A percentile compares a stretch with the other conserved stretches of the same genome.
phyloP scores from a whole-genome alignment of 2,888 invertebrate species.

The Heliothis peltigera region DNA sequence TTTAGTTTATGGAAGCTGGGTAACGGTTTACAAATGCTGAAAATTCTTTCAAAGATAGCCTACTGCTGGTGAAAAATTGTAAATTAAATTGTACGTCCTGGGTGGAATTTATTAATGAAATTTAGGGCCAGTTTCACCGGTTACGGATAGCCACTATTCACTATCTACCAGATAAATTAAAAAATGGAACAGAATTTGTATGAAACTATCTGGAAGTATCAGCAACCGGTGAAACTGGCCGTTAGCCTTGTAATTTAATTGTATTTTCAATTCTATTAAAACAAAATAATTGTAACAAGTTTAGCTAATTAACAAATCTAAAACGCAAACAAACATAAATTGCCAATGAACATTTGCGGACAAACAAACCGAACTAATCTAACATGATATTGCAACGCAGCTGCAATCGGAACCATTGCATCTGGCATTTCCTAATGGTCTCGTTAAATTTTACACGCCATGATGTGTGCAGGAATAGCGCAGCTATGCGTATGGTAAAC shows the following conservation, averaged over 20 bases:
- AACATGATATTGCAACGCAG: slow-evolving; percentile 22
- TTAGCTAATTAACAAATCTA: not conserved
- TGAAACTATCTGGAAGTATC: no score
- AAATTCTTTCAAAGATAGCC: slow-evolving; percentile 23
- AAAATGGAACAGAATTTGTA: no score
- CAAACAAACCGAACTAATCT: slow-evolving; percentile 10
- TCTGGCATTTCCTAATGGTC: slow-evolving; percentile 20
- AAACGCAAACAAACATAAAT: not conserved
- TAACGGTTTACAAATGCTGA: slow-evolving; percentile 12
- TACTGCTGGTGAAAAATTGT: not conserved
- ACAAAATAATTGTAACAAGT: not conserved
- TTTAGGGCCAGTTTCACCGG: no score
- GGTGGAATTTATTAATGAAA: slow-evolving; percentile 1
- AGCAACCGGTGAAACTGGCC: no score
- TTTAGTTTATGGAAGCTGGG: slow-evolving; percentile 23
- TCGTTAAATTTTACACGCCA: slow-evolving; percentile 48
- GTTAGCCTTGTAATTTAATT: no score
- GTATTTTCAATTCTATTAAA: no score
- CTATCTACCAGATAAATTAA: no score
- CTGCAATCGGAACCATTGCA: slow-evolving; percentile 35
- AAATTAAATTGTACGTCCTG: slow-evolving; percentile 20
- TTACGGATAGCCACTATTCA: no score
- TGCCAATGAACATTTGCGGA: not conserved
- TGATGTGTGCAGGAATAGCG: slow-evolving; percentile 32
- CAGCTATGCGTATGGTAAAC: slow-evolving; percentile 15